Conservation (phyloP, 1,140 invertebrate genomes). For the Cydia splendana region DNA sequence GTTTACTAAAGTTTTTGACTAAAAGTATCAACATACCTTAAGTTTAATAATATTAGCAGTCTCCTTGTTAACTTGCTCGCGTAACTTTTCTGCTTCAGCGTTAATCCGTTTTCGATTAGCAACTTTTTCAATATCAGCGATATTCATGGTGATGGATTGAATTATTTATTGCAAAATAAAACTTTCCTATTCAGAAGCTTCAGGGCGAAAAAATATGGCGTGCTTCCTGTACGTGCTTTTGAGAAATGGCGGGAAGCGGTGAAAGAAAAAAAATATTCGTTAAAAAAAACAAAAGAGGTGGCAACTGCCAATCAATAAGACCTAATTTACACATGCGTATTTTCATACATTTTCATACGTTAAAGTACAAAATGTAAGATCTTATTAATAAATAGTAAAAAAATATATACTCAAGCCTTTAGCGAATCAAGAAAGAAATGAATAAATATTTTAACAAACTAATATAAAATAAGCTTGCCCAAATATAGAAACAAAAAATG, state of each 20-base stretch:
- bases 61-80: constrained; percentile 66
- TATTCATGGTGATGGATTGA: constrained; percentile 52
- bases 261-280: constrained; percentile 23
- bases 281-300: background rate
- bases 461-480: too few species aligned
- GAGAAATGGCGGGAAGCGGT: constrained; percentile 34
- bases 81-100: constrained; percentile 60
- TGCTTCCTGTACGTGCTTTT: background rate
- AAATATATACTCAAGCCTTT: too few species aligned
- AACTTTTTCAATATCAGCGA: constrained; percentile 55
- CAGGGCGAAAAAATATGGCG: background rate
- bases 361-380: background rate
- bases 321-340: background rate
- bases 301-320: background rate
- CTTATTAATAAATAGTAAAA: too few species aligned
- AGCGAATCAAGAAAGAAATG: too few species aligned
- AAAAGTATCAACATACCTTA: constrained; percentile 46
- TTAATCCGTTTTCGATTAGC: constrained; percentile 59
- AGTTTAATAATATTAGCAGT: constrained; percentile 65
- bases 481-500: too few species aligned
- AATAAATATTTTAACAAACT: too few species aligned
- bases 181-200: background rate
- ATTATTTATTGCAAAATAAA: background rate
- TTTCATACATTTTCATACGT: background rate
- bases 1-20: background rate